phyloP scores from a whole-genome alignment of 2,888 invertebrate species.

The Asteroscopus sphinx region DNA sequence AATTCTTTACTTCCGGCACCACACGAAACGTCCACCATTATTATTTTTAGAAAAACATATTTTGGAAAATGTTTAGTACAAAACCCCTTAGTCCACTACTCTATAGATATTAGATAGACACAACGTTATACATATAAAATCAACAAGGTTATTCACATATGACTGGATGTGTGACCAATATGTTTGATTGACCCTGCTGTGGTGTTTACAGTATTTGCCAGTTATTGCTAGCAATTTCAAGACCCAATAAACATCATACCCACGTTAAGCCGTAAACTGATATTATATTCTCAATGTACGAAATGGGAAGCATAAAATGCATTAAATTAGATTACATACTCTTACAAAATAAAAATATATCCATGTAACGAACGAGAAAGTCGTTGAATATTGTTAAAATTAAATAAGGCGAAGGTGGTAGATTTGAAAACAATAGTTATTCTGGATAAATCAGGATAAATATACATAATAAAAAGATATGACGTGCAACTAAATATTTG shows the following conservation, averaged over 20 bases:
- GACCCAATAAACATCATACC: constrained; percentile 13
- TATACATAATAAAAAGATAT: too few relatives aligned
- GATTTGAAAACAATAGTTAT: too few relatives aligned
- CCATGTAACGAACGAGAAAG: background rate
- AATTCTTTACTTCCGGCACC: too few relatives aligned
- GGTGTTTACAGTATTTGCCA: constrained; percentile 22
- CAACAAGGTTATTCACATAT: background rate
- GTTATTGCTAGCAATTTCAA: constrained; percentile 10
- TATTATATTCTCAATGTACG: constrained; percentile 13
- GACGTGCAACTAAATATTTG: too few relatives aligned
- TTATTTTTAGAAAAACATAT: too few relatives aligned
- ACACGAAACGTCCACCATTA: too few relatives aligned
- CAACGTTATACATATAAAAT: background rate
- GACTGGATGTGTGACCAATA: constrained; percentile 7
- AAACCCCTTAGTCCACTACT: too few relatives aligned
- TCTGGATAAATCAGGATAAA: too few relatives aligned
- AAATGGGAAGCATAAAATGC: constrained; percentile 13
- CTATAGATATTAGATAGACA: too few relatives aligned
- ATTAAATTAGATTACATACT: background rate
- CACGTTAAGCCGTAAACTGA: constrained; percentile 7
- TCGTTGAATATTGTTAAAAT: background rate
- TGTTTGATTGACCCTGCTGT: constrained; percentile 14
- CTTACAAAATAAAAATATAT: constrained; percentile 3
- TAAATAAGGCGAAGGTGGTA: too few relatives aligned
- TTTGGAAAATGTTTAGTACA: too few relatives aligned